Percentiles rank a stretch among this genome's conserved stretches.
Conservation (phyloP, 2,888 invertebrate genomes). For the Himalopsyche japonica region DNA sequence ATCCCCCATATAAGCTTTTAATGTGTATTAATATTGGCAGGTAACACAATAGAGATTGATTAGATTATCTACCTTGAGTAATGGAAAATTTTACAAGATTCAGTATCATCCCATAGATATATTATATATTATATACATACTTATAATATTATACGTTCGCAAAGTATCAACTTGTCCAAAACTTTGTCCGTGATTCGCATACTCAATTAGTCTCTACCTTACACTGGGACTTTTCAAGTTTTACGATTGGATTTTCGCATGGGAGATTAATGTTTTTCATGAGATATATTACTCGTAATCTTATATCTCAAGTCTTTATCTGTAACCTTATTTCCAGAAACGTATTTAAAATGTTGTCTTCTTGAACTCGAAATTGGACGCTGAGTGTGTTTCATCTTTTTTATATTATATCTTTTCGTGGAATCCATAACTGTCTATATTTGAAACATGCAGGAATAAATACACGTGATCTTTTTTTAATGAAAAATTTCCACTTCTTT, state of each 20-base stretch:
- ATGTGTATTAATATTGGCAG: neutral
- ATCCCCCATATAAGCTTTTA: neutral
- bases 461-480: too few species aligned
- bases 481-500: too few species aligned
- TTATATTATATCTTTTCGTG: too few species aligned
- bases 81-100: neutral
- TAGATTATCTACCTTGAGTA: neutral
- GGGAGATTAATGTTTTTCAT: neutral
- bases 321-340: neutral
- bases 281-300: neutral
- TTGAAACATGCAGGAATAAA: too few species aligned
- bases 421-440: too few species aligned
- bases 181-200: neutral
- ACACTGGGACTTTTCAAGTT: neutral
- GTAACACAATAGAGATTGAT: neutral
- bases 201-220: neutral
- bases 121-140: neutral
- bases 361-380: too few species aligned
- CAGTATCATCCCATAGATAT: neutral
- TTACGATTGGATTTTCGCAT: neutral
- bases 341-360: too few species aligned
- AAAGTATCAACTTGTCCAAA: neutral
- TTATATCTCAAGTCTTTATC: neutral
- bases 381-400: too few species aligned
- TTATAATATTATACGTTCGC: too few species aligned